Evolutionary conservation across 1,140 invertebrate species (phyloP), one percentile per base, ranked within the genome.

Genomic region (Globodera rostochiensis): DNA sequence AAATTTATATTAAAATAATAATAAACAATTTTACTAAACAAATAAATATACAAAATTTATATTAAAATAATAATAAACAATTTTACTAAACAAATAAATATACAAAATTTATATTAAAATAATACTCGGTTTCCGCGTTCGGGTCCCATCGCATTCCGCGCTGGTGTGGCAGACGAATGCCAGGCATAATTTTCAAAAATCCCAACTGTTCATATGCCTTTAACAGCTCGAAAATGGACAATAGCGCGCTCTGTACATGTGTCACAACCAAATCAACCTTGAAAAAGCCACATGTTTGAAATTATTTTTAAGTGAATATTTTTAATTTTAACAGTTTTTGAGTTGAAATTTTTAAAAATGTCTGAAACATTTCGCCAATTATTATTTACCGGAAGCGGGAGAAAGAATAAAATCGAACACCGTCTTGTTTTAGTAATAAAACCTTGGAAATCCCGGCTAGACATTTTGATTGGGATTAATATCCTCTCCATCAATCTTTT

Each of bases 141-240:
- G 82, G 82, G 77, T 83, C 74, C 46, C 69, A 84, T 36, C 67
- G 11, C 82, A 83, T 83, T 21, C 78, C n/a, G 45, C 66, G 71
- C 6, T 45, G 21, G 64, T 83, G 66, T 8, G 82, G 82, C 15
- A 83, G 74, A 50, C 66, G 36, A 57, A 83, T 83, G 19, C 82
- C 82, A 45, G 74, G 79, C 50, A 82, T 45, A 36, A 83, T 84
- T 11, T 50, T 50, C 15, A 83, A 25, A 19, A 83, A 74, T 13
- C 82, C 82, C 15, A 82, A 53, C 19, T 25, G n/a, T 74, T 82
- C 81, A 64, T 82, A 82, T 46, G 64, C 60, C 49, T 73, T 53
- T 45, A 82, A 57, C 50, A 82, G 53, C 45, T 70, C 57, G 25
- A 82, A 73, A 13, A 82, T 21, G 19, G 77, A 25, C 15, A 53